Conservation (phyloP, 2,888 invertebrate species). For the Drosophila pseudotakahashii region DNA sequence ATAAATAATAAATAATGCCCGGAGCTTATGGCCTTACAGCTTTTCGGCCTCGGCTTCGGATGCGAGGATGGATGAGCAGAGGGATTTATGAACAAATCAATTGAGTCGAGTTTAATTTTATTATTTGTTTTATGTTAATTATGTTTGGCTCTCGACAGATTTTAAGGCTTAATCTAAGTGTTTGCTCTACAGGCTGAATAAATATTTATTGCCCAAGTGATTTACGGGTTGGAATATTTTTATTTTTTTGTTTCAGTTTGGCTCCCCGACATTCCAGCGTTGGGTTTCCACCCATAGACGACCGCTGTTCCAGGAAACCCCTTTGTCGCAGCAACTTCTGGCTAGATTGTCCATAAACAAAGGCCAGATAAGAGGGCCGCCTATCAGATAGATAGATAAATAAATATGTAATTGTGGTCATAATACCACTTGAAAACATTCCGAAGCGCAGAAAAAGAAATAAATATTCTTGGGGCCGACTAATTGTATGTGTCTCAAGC, state of each 20-base stretch:
- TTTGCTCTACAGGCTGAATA: slow-evolving; percentile 49
- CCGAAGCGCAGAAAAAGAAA: slow-evolving; percentile 14
- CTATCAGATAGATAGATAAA: slow-evolving; percentile 45
- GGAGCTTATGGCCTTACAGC: slow-evolving; percentile 10
- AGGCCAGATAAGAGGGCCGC: slow-evolving; percentile 22
- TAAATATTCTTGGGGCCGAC: slow-evolving; percentile 12
- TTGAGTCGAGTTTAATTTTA: slow-evolving; percentile 47
- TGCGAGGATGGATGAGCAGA: slow-evolving; percentile 18
- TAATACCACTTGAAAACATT: slow-evolving; percentile 43
- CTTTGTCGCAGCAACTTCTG: slow-evolving; percentile 19
- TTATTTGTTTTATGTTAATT: slow-evolving; percentile 66
- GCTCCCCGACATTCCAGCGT: slow-evolving; percentile 4
- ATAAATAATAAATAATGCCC: slow-evolving; percentile 41
- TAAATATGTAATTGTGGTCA: slow-evolving; percentile 59
- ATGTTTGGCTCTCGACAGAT: slow-evolving; percentile 51
- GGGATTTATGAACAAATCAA: slow-evolving; percentile 60
- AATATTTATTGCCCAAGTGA: slow-evolving; percentile 50
- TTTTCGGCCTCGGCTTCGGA: slow-evolving; percentile 2
- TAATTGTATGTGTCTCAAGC: slow-evolving; percentile 32
- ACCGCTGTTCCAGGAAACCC: slow-evolving; percentile 36
- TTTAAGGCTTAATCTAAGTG: slow-evolving; percentile 51
- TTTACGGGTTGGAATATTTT: slow-evolving; percentile 44
- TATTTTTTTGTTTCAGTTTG: slow-evolving; percentile 3
- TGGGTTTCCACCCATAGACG: slow-evolving; percentile 1
- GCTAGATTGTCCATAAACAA: slow-evolving; percentile 27